A percentile compares a stretch with the other conserved stretches of the same genome.
Evolutionary conservation across 1,140 invertebrate genomes (phyloP).

Genomic region (Drosophila saltans): DNA sequence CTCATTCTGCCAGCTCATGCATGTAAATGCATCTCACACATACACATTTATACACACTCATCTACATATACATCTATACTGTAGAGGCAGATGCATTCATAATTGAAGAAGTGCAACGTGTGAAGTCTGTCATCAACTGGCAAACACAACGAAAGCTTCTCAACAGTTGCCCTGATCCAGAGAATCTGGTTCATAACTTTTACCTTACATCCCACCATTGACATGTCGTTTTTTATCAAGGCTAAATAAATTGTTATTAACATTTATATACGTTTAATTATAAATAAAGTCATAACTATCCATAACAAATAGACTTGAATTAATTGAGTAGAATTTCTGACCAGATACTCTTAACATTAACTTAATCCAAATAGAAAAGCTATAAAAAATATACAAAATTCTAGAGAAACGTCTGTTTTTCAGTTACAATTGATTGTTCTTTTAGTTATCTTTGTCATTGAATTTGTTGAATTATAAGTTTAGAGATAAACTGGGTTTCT

Average conservation of each 20-base stretch:
- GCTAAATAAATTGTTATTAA: conserved; percentile 9
- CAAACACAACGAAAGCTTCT: conserved; percentile 44
- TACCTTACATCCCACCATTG: neutral
- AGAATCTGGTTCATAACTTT: neutral
- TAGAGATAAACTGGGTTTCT: too few species aligned
- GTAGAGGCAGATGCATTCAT: conserved; percentile 52
- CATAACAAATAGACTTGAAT: neutral
- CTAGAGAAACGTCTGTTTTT: too few species aligned
- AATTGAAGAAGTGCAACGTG: conserved; percentile 62
- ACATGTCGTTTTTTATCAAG: neutral
- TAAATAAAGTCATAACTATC: conserved; percentile 1
- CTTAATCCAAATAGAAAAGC: too few species aligned
- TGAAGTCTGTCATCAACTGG: conserved; percentile 55
- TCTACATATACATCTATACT: neutral
- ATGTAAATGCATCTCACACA: conserved; percentile 39
- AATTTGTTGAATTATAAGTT: too few species aligned
- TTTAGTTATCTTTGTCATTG: too few species aligned
- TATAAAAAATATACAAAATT: too few species aligned
- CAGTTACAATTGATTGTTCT: too few species aligned
- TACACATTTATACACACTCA: neutral
- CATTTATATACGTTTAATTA: conserved; percentile 7
- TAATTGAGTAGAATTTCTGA: too few species aligned
- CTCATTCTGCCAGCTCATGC: conserved; percentile 27
- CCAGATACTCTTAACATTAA: too few species aligned
- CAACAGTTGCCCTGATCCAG: conserved; percentile 28